These are phyloP conservation scores for Pseudomugil gertrudae DNA, from an alignment of 2,797 vertebrate genomes.

Conservation along the genomic window DNA sequence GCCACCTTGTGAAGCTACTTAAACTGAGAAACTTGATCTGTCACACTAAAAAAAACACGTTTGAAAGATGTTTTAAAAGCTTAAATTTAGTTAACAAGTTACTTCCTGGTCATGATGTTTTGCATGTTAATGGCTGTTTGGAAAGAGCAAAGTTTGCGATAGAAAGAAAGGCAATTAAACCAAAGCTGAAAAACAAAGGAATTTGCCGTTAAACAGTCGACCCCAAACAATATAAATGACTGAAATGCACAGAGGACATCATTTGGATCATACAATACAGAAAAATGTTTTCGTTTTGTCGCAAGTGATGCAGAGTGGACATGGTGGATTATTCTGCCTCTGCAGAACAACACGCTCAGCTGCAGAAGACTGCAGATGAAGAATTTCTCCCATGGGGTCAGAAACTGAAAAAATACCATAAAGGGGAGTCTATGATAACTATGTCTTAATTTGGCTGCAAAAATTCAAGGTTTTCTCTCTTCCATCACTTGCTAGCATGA, in stretches of 20 bases:
- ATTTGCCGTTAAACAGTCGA: background rate
- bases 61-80: background rate
- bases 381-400: conserved; percentile 52
- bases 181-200: conserved; percentile 2
- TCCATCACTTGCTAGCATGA: conserved; percentile 58
- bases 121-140: background rate
- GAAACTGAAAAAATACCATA: conserved; percentile 22
- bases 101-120: background rate
- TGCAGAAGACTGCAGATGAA: conserved; percentile 60
- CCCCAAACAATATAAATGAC: conserved; percentile 17
- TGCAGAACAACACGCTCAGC: conserved; percentile 51
- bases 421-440: conserved; percentile 54
- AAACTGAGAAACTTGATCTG: background rate
- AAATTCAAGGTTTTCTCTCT: conserved; percentile 54
- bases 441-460: conserved; percentile 53
- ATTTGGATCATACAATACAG: conserved; percentile 34
- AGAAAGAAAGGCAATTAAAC: background rate
- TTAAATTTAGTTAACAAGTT: background rate
- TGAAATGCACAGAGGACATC: conserved; percentile 27
- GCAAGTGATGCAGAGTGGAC: conserved; percentile 50
- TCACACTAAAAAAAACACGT: background rate
- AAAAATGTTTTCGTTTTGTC: conserved; percentile 41
- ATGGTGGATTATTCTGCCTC: conserved; percentile 59
- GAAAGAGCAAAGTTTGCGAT: background rate
- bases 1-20: background rate